phyloP scores from a whole-genome alignment of 2,797 vertebrate species.

The Craterocephalus amniculus region DNA sequence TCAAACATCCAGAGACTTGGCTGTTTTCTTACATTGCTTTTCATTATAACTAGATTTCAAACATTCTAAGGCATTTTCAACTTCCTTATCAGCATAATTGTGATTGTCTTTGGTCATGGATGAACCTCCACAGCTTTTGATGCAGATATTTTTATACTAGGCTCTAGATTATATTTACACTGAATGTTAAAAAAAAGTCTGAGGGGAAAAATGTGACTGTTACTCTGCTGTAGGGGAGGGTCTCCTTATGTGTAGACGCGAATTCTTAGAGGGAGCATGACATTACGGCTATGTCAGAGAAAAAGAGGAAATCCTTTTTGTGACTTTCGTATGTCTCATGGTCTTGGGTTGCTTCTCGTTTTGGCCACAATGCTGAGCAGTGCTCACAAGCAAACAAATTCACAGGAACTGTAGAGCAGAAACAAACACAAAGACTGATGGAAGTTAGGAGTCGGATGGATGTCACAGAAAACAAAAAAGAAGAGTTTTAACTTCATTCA shows the following conservation, averaged over 20 bases:
- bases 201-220: not conserved
- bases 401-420: slow-evolving; percentile 17
- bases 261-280: slow-evolving; percentile 1
- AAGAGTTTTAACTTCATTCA: slow-evolving; percentile 26
- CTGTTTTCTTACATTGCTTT: slow-evolving; percentile 40
- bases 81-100: slow-evolving; percentile 52
- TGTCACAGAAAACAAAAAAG: not conserved
- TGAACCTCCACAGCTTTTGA: slow-evolving; percentile 71
- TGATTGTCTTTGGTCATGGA: slow-evolving; percentile 86
- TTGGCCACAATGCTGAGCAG: slow-evolving; percentile 42
- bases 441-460: slow-evolving; percentile 24
- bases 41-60: slow-evolving; percentile 58
- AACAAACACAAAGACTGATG: slow-evolving; percentile 21
- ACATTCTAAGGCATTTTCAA: slow-evolving; percentile 79
- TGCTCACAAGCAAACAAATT: slow-evolving; percentile 20
- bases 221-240: slow-evolving; percentile 18
- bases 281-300: slow-evolving; percentile 7
- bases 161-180: slow-evolving; percentile 69
- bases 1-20: slow-evolving; percentile 14
- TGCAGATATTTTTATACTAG: slow-evolving; percentile 64
- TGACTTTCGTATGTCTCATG: slow-evolving; percentile 17
- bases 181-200: slow-evolving; percentile 34
- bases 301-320: slow-evolving; percentile 35
- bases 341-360: slow-evolving; percentile 31
- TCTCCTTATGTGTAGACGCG: slow-evolving; percentile 21